Base-by-base conservation (phyloP, 2,888 invertebrate species). In the Drosophila macrospina region DNA sequence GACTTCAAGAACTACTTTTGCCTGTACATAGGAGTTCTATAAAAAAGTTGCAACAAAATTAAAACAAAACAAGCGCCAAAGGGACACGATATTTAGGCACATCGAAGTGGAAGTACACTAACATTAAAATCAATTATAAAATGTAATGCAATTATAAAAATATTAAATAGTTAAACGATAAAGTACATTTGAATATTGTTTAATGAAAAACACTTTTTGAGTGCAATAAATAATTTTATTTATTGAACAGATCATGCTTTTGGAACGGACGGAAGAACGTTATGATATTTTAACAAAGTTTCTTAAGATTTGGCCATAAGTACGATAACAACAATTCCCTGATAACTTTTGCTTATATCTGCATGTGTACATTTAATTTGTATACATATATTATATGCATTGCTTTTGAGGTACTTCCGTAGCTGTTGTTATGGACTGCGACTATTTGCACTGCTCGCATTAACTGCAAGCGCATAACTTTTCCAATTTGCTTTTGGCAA, bases 401-500 rank as follows among this genome's bases (percentile, higher is more conserved):
- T n/a, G 61, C 16, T 44, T 34, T 20, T 26, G 13, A 59, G 57
- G 56, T 60, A 64, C 64, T 80, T 84, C 74, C 81, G 75, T 44
- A 71, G 37, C 42, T 59, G 65, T 77, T 70, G 70, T 76, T 81
- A 73, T 69, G 70, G 52, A 60, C 70, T 82, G 65, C 71, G 68
- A 81, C 82, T 87, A 76, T 87, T 85, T 78, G 82, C 74, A 83
- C 77, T 88, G 86, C 88, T 76, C 89, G 79, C 89, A 89, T 85
- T 87, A 89, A 87, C 88, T 79, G 86, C 88, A 81, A 79, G 80
- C 86, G 85, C 86, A 86, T 86, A 86, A 86, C 89, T 86, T 89
- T 86, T 87, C 86, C 85, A 86, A 89, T 86, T 89, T 86, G 88
- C 88, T 87, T 86, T 86, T 81, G 88, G 85, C 85, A 86, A 86